Percentiles rank a stretch among this genome's conserved stretches.
phyloP scores from a whole-genome alignment of 1,140 invertebrate species.

The Probaryconus sp. region DNA sequence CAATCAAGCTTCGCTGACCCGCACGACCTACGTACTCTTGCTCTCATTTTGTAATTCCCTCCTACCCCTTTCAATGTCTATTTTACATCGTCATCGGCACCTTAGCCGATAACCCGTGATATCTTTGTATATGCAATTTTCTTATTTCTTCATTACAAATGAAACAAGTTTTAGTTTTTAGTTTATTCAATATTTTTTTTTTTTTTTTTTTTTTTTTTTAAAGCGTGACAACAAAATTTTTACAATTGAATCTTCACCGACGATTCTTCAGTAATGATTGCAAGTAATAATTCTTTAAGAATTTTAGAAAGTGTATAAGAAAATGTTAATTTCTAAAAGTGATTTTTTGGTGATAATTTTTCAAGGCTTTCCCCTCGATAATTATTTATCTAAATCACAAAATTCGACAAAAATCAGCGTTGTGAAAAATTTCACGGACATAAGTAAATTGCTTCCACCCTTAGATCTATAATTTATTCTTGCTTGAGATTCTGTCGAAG shows the following conservation, averaged over 20 bases:
- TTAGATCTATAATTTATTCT: constrained; percentile 13
- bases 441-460: not conserved
- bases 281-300: no score
- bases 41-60: constrained; percentile 30
- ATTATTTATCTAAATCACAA: no score
- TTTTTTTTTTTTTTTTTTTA: constrained; percentile 1
- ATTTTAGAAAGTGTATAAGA: no score
- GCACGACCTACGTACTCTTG: constrained; percentile 48
- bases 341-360: no score
- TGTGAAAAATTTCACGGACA: constrained; percentile 7
- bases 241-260: constrained; percentile 5
- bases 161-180: no score
- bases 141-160: no score
- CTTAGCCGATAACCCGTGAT: constrained; percentile 41
- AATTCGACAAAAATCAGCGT: no score
- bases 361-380: no score
- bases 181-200: no score
- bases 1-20: constrained; percentile 30
- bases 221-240: constrained; percentile 1
- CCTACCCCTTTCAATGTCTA: not conserved
- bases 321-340: no score
- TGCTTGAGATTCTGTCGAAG: constrained; percentile 9
- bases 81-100: constrained; percentile 44
- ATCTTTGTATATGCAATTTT: constrained; percentile 12
- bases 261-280: no score